phyloP scores from a whole-genome alignment of 2,888 invertebrate species.

The Meteorus cinctellus region DNA sequence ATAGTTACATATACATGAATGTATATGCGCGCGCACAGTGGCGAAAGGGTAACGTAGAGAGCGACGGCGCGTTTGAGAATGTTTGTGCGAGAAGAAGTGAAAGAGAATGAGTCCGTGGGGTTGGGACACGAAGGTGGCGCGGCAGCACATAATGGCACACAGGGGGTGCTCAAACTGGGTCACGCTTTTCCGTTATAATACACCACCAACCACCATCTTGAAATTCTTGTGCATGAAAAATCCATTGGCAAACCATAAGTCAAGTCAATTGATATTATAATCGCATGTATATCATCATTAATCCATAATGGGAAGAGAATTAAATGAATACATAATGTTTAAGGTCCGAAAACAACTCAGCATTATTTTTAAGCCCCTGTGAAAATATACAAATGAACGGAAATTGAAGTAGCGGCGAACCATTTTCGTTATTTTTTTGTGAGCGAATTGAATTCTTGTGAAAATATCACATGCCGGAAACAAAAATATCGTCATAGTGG shows the following conservation, averaged over 20 bases:
- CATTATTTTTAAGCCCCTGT: too few species aligned
- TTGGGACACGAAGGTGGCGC: constrained; percentile 42
- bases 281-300: neutral
- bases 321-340: too few species aligned
- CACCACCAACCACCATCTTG: neutral
- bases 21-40: constrained; percentile 34
- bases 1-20: constrained; percentile 27
- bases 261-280: neutral
- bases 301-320: neutral
- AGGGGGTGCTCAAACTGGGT: constrained; percentile 54
- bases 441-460: neutral
- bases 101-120: constrained; percentile 33
- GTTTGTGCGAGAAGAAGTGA: constrained; percentile 36
- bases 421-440: neutral
- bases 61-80: constrained; percentile 20
- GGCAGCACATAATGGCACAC: constrained; percentile 49
- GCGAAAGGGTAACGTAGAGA: constrained; percentile 24
- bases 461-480: neutral
- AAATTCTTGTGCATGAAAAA: neutral
- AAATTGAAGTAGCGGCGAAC: neutral
- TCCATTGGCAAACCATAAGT: constrained; percentile 14
- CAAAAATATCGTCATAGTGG: neutral
- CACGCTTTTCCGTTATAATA: constrained; percentile 46
- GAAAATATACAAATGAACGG: neutral
- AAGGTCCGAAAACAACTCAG: too few species aligned